Percentiles rank a stretch among this genome's conserved stretches.
These are phyloP conservation scores for Panthera uncia DNA, from an alignment of 2,113 vertebrate genomes.

Conservation along the genomic window DNA sequence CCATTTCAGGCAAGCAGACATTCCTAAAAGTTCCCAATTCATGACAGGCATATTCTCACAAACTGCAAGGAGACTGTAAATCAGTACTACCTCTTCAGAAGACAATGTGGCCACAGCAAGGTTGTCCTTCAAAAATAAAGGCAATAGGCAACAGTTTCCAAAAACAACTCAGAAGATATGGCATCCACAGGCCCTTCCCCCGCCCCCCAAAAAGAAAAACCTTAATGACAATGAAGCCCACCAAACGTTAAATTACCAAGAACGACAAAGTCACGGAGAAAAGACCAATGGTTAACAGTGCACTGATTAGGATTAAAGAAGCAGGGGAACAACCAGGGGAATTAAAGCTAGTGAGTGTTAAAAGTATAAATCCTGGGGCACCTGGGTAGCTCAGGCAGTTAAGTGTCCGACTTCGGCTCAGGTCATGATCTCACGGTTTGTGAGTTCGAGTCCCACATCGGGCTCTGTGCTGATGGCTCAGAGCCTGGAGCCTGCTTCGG, in stretches of 20 bases:
- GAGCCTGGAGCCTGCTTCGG: too few relatives aligned
- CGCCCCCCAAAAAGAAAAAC: neutral
- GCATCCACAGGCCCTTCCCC: neutral
- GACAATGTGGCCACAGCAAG: neutral
- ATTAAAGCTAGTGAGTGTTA: neutral
- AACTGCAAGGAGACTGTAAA: neutral
- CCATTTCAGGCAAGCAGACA: neutral
- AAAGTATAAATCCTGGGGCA: neutral
- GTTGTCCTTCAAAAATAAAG: constrained; percentile 17
- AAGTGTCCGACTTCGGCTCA: too few relatives aligned
- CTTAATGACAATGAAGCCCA: neutral
- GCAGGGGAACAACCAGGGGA: neutral
- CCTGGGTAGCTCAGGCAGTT: too few relatives aligned
- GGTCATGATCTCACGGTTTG: too few relatives aligned
- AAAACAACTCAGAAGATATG: constrained; percentile 7
- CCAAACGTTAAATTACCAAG: neutral
- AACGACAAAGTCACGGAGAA: neutral
- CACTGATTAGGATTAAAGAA: neutral
- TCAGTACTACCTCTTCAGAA: neutral
- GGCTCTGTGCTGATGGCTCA: too few relatives aligned
- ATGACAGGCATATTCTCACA: neutral
- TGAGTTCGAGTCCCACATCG: too few relatives aligned
- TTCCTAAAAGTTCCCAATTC: neutral
- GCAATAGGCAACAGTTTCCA: neutral
- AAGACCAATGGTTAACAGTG: neutral